These are phyloP conservation scores for Tupaia tana DNA, from an alignment of 2,113 vertebrate genomes.

Conservation along the genomic window DNA sequence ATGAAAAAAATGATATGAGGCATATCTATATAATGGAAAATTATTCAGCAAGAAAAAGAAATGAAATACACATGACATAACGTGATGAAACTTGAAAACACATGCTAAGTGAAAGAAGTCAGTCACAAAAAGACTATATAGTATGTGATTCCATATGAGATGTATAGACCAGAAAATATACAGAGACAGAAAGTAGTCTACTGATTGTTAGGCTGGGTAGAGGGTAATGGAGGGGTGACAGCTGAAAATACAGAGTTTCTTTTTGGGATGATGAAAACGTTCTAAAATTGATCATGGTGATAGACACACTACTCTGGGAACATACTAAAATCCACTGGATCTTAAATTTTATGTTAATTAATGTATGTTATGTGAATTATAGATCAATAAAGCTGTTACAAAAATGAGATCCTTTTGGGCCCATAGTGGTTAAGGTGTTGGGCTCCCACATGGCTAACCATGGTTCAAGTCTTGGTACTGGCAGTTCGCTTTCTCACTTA, in stretches of 20 bases:
- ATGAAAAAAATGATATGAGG: neutral
- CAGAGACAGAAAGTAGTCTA: neutral
- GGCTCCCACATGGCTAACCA: too few relatives aligned
- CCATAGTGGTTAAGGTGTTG: too few relatives aligned
- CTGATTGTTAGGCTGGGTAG: neutral
- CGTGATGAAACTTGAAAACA: neutral
- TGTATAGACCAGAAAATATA: neutral
- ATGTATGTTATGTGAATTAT: neutral
- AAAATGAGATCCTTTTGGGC: neutral
- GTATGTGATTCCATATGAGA: neutral
- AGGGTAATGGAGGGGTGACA: neutral
- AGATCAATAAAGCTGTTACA: neutral
- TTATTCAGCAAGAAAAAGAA: neutral
- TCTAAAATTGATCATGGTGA: neutral
- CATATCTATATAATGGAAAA: neutral
- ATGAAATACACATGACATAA: neutral
- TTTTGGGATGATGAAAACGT: neutral
- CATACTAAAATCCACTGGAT: neutral
- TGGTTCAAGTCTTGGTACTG: too few relatives aligned
- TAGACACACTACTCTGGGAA: neutral
- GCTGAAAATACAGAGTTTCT: neutral
- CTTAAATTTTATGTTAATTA: neutral
- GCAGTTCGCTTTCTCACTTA: too few relatives aligned
- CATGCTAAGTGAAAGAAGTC: neutral
- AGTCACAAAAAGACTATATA: neutral